These are phyloP conservation scores for Drosophila lacertosa DNA, from an alignment of 1,140 invertebrate species.

Conservation along the genomic window DNA sequence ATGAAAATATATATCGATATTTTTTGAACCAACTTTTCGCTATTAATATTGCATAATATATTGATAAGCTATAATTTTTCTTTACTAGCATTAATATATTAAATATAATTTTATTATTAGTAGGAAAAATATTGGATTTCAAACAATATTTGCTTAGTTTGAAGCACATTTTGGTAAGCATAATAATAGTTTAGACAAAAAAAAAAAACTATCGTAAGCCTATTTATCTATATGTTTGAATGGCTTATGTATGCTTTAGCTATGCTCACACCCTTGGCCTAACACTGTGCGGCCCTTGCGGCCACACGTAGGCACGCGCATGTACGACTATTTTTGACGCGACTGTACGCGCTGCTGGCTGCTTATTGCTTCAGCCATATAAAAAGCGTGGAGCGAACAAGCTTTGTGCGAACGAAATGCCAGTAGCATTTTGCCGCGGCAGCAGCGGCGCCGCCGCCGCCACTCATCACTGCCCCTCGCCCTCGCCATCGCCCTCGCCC, in stretches of 20 bases:
- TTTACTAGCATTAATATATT: not conserved
- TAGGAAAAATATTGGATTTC: not conserved
- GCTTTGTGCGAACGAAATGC: constrained; percentile 78
- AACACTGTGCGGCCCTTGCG: constrained; percentile 8
- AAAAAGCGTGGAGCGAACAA: constrained; percentile 76
- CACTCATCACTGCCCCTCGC: constrained; percentile 1
- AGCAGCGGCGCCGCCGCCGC: constrained; percentile 44
- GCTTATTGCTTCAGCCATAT: constrained; percentile 65
- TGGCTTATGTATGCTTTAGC: constrained; percentile 1
- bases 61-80: not conserved
- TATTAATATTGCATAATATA: too few species aligned
- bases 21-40: too few species aligned
- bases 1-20: too few species aligned
- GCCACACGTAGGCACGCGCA: constrained; percentile 46
- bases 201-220: not conserved
- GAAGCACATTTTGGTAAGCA: not conserved
- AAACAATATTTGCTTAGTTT: not conserved
- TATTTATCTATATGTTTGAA: not conserved
- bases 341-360: constrained; percentile 66
- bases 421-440: constrained; percentile 75
- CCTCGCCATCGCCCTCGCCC: not conserved
- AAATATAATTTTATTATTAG: too few species aligned
- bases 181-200: not conserved
- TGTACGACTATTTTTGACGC: constrained; percentile 76
- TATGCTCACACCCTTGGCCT: constrained; percentile 8